Conservation (phyloP, 2,113 vertebrate species). For the Cyrtonyx montezumae region DNA sequence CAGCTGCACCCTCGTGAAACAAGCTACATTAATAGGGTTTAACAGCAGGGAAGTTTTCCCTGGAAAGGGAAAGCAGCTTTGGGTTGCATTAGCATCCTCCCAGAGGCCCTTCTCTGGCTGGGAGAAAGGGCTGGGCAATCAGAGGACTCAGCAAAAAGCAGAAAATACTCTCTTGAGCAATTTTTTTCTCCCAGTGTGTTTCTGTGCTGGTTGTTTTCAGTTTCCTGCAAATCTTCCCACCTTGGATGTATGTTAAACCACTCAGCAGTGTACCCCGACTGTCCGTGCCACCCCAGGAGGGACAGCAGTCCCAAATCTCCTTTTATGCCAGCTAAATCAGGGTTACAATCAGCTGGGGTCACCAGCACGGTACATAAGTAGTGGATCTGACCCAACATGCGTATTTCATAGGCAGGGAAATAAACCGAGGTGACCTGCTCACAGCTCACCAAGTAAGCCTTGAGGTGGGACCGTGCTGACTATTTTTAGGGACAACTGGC, state of each 20-base stretch:
- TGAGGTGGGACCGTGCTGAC: neutral
- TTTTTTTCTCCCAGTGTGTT: neutral
- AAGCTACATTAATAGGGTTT: neutral
- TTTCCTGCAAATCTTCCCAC: neutral
- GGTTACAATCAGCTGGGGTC: neutral
- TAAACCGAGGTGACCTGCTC: neutral
- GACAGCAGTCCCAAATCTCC: too few species aligned
- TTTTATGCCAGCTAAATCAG: rapidly evolving
- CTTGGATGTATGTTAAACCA: rapidly evolving
- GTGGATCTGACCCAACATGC: rapidly evolving
- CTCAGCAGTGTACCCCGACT: neutral
- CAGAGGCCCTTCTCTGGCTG: neutral
- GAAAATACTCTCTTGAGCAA: neutral
- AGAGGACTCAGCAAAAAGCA: neutral
- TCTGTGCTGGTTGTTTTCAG: neutral
- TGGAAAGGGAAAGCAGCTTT: neutral
- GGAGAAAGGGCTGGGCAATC: neutral
- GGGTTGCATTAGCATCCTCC: neutral
- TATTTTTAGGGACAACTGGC: rapidly evolving
- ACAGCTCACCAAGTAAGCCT: neutral
- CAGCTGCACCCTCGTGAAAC: neutral
- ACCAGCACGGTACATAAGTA: rapidly evolving
- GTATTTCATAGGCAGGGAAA: neutral
- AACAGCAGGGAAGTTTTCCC: neutral
- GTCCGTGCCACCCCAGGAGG: rapidly evolving